A percentile compares a stretch with the other conserved stretches of the same genome.
phyloP scores from a whole-genome alignment of 2,888 invertebrate genomes.

The Dolichopus griseipennis region DNA sequence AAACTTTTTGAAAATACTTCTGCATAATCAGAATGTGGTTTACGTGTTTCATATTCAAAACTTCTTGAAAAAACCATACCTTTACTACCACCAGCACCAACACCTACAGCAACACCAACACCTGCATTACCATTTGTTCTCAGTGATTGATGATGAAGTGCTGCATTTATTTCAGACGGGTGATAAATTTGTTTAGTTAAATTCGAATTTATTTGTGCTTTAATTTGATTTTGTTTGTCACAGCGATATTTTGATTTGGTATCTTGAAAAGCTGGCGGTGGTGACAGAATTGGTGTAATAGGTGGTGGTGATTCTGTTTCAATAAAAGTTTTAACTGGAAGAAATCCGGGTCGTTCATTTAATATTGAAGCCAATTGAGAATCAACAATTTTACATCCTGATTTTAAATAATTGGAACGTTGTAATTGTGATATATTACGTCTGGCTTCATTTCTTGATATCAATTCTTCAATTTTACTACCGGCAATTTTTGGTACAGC shows the following conservation, averaged over 20 bases:
- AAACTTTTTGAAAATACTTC: conserved; percentile 43
- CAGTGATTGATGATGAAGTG: conserved; percentile 43
- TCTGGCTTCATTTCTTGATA: conserved; percentile 39
- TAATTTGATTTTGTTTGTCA: conserved; percentile 26
- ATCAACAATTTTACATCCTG: conserved; percentile 39
- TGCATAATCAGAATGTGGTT: conserved; percentile 35
- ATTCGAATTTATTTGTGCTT: conserved; percentile 23
- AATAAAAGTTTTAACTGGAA: conserved; percentile 38
- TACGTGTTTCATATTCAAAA: conserved; percentile 41
- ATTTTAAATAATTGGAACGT: conserved; percentile 29
- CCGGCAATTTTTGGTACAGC: conserved; percentile 32
- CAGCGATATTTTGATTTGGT: conserved; percentile 34
- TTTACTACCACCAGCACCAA: conserved; percentile 25
- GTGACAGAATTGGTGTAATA: conserved; percentile 60
- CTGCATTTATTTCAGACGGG: conserved; percentile 47
- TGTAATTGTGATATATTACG: conserved; percentile 26
- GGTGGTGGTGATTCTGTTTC: conserved; percentile 51
- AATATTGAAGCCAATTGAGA: conserved; percentile 39
- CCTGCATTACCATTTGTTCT: background rate
- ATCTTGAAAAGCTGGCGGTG: conserved; percentile 62
- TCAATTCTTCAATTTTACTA: conserved; percentile 42
- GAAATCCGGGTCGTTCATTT: conserved; percentile 42
- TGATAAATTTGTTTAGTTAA: conserved; percentile 23
- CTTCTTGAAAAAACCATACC: conserved; percentile 44
- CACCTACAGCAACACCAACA: no score